Conservation (phyloP, 2,113 vertebrate genomes). For the Dasyprocta punctata region DNA sequence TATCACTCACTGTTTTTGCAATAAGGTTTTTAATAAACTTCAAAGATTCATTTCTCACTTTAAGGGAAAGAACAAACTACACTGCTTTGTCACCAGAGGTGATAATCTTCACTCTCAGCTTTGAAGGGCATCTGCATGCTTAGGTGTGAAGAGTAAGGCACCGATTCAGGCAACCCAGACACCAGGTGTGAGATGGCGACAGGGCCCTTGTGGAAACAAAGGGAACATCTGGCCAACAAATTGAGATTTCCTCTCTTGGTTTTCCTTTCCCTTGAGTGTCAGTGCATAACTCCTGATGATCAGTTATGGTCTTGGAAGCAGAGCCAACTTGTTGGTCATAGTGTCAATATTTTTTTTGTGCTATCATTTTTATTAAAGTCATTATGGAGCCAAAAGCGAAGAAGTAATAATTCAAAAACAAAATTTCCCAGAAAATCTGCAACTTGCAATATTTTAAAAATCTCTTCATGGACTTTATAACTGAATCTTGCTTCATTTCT, state of each 20-base stretch:
- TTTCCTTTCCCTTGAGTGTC: constrained; percentile 24
- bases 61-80: constrained; percentile 46
- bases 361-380: constrained; percentile 39
- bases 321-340: not conserved
- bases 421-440: constrained; percentile 25
- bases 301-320: constrained; percentile 27
- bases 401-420: not conserved
- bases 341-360: constrained; percentile 1
- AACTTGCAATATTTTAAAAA: constrained; percentile 59
- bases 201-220: not conserved
- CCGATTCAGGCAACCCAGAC: not conserved
- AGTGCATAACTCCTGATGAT: constrained; percentile 6
- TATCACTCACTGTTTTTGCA: constrained; percentile 33
- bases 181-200: not conserved
- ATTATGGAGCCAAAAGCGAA: not conserved
- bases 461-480: constrained; percentile 17
- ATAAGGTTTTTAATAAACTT: constrained; percentile 60
- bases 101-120: not conserved
- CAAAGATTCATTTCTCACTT: constrained; percentile 58
- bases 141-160: constrained; percentile 13
- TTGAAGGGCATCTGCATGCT: constrained; percentile 56
- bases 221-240: constrained; percentile 61
- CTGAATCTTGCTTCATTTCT: constrained; percentile 3
- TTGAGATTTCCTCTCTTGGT: constrained; percentile 44
- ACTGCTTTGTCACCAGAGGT: not conserved